Evolutionary conservation across 2,888 invertebrate genomes (phyloP).

Genomic region (Boloria selene): DNA sequence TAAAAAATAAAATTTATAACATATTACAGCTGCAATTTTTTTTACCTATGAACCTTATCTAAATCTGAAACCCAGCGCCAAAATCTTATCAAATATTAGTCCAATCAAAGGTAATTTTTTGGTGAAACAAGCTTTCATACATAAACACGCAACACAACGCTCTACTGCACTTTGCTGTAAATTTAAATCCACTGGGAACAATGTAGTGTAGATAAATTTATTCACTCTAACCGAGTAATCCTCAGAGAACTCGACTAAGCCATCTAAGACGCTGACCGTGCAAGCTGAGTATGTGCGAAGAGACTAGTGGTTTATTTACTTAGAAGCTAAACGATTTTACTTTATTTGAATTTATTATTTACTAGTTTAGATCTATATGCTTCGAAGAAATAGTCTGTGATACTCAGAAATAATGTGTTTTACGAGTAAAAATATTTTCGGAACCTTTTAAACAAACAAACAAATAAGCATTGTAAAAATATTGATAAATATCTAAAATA

Average conservation of each 20-base stretch:
- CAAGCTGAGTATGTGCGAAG: slow-evolving; percentile 24
- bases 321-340: slow-evolving; percentile 8
- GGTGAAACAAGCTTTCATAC: too few relatives aligned
- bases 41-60: too few relatives aligned
- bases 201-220: slow-evolving; percentile 30
- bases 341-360: background rate
- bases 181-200: slow-evolving; percentile 26
- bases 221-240: slow-evolving; percentile 34
- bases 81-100: too few relatives aligned
- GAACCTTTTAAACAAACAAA: too few relatives aligned
- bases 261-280: slow-evolving; percentile 30
- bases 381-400: background rate
- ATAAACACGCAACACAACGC: slow-evolving; percentile 3
- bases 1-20: too few relatives aligned
- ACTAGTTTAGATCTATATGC: background rate
- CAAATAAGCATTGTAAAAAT: too few relatives aligned
- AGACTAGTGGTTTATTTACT: slow-evolving; percentile 15
- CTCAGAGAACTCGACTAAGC: slow-evolving; percentile 32
- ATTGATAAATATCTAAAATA: too few relatives aligned
- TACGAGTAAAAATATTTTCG: too few relatives aligned
- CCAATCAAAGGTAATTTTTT: too few relatives aligned
- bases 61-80: too few relatives aligned
- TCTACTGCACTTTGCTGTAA: slow-evolving; percentile 2
- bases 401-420: too few relatives aligned
- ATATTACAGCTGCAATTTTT: too few relatives aligned